Evolutionary conservation across 2,113 vertebrate species (phyloP).

Genomic region (Tragulus kanchil): DNA sequence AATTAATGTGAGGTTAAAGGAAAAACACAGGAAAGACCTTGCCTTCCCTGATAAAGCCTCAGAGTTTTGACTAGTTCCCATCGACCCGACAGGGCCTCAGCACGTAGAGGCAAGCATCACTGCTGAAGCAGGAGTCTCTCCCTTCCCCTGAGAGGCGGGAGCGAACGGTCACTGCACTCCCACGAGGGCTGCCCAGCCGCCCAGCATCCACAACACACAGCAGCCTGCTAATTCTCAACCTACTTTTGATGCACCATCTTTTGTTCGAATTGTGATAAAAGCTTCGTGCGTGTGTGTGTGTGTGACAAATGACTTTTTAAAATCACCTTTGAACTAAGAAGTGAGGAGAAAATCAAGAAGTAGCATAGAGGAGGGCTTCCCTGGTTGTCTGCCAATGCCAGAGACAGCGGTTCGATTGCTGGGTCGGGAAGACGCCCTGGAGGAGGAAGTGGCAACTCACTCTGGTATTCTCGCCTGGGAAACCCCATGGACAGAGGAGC

Average conservation of each 20-base stretch:
- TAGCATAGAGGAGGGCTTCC: too few species aligned
- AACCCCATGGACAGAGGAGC: too few species aligned
- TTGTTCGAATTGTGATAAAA: not conserved
- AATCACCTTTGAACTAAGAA: not conserved
- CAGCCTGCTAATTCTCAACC: not conserved
- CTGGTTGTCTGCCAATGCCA: not conserved
- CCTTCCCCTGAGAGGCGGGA: not conserved
- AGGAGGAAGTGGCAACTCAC: not conserved
- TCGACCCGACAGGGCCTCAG: fast-evolving
- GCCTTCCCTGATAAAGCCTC: not conserved
- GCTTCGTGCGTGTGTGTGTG: not conserved
- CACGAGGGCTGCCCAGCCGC: not conserved
- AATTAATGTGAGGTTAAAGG: not conserved
- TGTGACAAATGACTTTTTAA: not conserved
- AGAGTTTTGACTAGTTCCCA: not conserved
- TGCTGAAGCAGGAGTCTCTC: not conserved
- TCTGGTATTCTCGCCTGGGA: too few species aligned
- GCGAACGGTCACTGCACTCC: fast-evolving
- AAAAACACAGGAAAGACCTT: not conserved
- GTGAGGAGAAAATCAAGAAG: not conserved
- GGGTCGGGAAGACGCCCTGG: not conserved
- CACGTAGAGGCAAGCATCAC: fast-evolving
- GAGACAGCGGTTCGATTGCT: not conserved
- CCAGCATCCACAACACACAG: fast-evolving
- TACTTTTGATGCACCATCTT: not conserved